A percentile compares a stretch with the other conserved stretches of the same genome.
Evolutionary conservation across 2,888 invertebrate genomes (phyloP).

Genomic region (Lottia gigantea): DNA sequence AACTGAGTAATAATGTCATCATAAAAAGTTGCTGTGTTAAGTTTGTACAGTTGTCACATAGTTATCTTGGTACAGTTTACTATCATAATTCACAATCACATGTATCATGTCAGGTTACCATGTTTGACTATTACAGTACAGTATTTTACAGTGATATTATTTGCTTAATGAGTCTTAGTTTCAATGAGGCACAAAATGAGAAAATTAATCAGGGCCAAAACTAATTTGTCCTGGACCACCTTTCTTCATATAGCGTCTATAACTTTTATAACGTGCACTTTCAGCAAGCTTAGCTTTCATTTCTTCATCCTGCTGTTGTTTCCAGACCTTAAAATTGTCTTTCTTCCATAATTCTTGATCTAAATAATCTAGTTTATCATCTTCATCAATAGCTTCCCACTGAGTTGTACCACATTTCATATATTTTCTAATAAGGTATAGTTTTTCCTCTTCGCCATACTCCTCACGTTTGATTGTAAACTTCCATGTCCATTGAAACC

Average conservation of each 20-base stretch:
- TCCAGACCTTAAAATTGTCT: slow-evolving; percentile 83
- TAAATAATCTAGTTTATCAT: slow-evolving; percentile 80
- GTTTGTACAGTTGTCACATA: too few species aligned
- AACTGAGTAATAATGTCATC: too few species aligned
- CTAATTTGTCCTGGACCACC: slow-evolving; percentile 90
- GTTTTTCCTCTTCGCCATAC: slow-evolving; percentile 85
- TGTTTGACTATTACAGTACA: too few species aligned
- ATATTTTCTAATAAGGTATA: slow-evolving; percentile 83
- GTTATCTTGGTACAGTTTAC: too few species aligned
- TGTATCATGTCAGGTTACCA: too few species aligned
- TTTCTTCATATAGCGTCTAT: slow-evolving; percentile 88
- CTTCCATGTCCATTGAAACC: slow-evolving; percentile 83
- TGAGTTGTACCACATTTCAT: slow-evolving; percentile 73
- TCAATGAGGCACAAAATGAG: too few species aligned
- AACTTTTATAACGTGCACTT: slow-evolving; percentile 87
- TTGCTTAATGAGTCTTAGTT: too few species aligned
- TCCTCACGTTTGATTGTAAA: slow-evolving; percentile 80
- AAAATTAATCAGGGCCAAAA: slow-evolving; percentile 72
- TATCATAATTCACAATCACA: too few species aligned
- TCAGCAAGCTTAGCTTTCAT: slow-evolving; percentile 86
- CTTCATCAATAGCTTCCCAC: slow-evolving; percentile 76
- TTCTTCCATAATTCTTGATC: slow-evolving; percentile 84
- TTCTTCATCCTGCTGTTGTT: slow-evolving; percentile 84
- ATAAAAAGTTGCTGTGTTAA: too few species aligned
- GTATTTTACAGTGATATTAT: too few species aligned